Percentiles rank a stretch among this genome's conserved stretches.
Evolutionary conservation across 2,888 invertebrate genomes (phyloP).

Genomic region (Himalopsyche japonica): DNA sequence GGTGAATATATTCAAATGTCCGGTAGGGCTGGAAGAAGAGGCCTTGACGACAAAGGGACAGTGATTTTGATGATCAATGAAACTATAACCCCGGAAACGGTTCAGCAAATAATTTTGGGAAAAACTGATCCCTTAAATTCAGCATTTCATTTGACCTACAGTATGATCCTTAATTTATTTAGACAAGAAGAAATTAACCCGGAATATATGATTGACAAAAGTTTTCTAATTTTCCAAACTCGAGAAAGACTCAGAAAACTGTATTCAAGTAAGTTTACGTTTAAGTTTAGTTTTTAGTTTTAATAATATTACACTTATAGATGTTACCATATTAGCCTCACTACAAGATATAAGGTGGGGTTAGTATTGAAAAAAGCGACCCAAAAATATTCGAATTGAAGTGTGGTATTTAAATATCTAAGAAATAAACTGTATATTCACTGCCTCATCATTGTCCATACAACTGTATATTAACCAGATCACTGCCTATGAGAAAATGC

Average conservation of each 20-base stretch:
- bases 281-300: too few species aligned
- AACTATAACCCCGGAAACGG: slow-evolving; percentile 79
- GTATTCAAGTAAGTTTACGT: not conserved
- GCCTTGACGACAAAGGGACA: slow-evolving; percentile 94
- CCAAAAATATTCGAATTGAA: too few species aligned
- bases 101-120: slow-evolving; percentile 82
- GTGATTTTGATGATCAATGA: slow-evolving; percentile 99
- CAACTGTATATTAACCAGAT: too few species aligned
- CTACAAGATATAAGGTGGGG: too few species aligned
- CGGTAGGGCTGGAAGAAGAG: slow-evolving; percentile 95
- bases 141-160: slow-evolving; percentile 98
- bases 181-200: slow-evolving; percentile 99
- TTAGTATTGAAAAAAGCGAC: too few species aligned
- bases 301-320: too few species aligned
- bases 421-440: too few species aligned
- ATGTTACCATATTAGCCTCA: too few species aligned
- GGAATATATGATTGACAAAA: slow-evolving; percentile 97
- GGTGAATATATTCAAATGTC: slow-evolving; percentile 99
- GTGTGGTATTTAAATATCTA: too few species aligned
- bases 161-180: slow-evolving; percentile 96
- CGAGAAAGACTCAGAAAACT: slow-evolving; percentile 76
- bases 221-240: slow-evolving; percentile 99
- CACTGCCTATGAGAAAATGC: too few species aligned
- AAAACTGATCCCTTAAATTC: slow-evolving; percentile 96
- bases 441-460: too few species aligned